These are phyloP conservation scores for Cryptocephalus primarius DNA, from an alignment of 2,888 invertebrate genomes.

Conservation along the genomic window DNA sequence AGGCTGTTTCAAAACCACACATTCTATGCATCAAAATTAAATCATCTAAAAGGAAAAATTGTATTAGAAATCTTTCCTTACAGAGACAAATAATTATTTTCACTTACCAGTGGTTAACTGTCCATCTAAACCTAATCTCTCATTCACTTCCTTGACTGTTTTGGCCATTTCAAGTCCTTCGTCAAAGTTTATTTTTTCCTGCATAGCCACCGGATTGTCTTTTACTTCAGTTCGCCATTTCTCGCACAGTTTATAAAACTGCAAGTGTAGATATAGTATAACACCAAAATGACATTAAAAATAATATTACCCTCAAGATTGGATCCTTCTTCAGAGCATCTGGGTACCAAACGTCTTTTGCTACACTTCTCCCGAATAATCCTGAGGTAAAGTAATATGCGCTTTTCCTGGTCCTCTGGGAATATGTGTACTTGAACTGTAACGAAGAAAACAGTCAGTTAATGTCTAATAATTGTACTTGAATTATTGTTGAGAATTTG, in stretches of 20 bases:
- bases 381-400: slow-evolving; percentile 65
- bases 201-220: slow-evolving; percentile 23
- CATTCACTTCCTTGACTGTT: slow-evolving; percentile 47
- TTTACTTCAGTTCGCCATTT: slow-evolving; percentile 31
- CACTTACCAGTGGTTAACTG: slow-evolving; percentile 42
- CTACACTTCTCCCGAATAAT: slow-evolving; percentile 56
- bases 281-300: neutral
- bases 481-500: neutral
- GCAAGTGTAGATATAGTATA: slow-evolving; percentile 8
- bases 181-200: slow-evolving; percentile 24
- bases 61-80: neutral
- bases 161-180: slow-evolving; percentile 36
- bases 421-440: slow-evolving; percentile 67
- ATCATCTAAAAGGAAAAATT: slow-evolving; percentile 38
- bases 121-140: slow-evolving; percentile 47
- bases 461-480: neutral
- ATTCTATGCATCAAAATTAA: slow-evolving; percentile 56
- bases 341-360: slow-evolving; percentile 52
- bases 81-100: neutral
- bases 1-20: slow-evolving; percentile 78
- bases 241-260: slow-evolving; percentile 35
- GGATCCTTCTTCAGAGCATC: slow-evolving; percentile 44
- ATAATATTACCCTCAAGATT: slow-evolving; percentile 29
- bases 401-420: slow-evolving; percentile 65
- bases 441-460: slow-evolving; percentile 18